These are phyloP conservation scores for Dipodomys ordii DNA, from an alignment of 2,113 vertebrate genomes.

Conservation along the genomic window DNA sequence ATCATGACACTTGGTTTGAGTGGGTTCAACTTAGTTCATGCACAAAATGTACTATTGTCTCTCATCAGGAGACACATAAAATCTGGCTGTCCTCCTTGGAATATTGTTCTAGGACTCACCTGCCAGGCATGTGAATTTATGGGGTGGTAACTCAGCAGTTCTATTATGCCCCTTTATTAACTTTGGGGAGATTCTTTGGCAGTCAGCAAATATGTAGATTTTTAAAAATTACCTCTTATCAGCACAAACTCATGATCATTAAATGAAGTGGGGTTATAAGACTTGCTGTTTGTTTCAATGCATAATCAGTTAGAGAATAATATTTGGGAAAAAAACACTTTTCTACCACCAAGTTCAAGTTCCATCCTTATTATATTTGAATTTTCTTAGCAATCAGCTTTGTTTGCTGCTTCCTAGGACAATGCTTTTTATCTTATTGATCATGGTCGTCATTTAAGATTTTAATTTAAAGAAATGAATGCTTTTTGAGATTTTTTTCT, in stretches of 20 bases:
- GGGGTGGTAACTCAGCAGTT: not conserved
- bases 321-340: not conserved
- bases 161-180: not conserved
- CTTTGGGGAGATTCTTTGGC: not conserved
- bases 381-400: not conserved
- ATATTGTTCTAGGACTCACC: no score
- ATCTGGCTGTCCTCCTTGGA: no score
- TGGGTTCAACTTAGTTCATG: no score
- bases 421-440: not conserved
- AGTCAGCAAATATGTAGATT: not conserved
- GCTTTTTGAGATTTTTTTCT: not conserved
- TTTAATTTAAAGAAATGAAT: conserved; percentile 46
- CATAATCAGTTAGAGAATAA: not conserved
- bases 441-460: not conserved
- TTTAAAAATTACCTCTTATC: not conserved
- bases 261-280: not conserved
- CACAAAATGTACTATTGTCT: no score
- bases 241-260: not conserved
- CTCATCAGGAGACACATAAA: no score
- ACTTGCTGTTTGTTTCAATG: not conserved
- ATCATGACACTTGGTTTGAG: no score
- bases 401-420: not conserved
- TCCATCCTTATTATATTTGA: conserved; percentile 15
- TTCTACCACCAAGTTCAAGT: not conserved
- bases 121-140: not conserved